Evolutionary conservation across 2,888 invertebrate species (phyloP).

Genomic region (Nemotelus nigrinus): DNA sequence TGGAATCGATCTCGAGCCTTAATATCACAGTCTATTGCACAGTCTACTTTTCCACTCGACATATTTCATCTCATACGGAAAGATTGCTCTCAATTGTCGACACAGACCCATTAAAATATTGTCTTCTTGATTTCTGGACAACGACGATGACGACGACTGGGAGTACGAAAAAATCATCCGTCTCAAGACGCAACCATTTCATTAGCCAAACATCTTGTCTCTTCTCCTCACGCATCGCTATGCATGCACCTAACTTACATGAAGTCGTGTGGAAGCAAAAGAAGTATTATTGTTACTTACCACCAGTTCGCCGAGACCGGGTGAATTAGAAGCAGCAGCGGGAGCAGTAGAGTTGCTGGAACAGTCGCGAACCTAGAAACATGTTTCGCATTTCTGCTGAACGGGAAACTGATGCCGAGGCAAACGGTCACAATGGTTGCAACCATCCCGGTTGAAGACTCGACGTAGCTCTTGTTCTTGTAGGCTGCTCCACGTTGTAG

Average conservation of each 20-base stretch:
- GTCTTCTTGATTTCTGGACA: slow-evolving; percentile 28
- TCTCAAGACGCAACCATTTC: no score
- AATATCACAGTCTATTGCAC: background rate
- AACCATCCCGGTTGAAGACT: slow-evolving; percentile 13
- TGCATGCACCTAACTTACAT: no score
- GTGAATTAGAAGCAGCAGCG: slow-evolving; percentile 38
- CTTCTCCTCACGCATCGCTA: no score
- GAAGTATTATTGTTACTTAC: slow-evolving; percentile 19
- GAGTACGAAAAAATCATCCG: no score
- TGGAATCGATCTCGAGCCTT: background rate
- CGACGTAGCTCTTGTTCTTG: background rate
- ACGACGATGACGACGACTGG: background rate
- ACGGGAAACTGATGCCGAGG: slow-evolving; percentile 14
- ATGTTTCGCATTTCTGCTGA: slow-evolving; percentile 37
- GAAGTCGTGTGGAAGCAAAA: background rate
- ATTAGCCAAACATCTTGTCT: no score
- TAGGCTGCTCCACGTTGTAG: slow-evolving; percentile 3
- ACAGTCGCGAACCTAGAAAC: slow-evolving; percentile 40
- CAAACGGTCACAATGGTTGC: background rate
- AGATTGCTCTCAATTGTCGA: slow-evolving; percentile 23
- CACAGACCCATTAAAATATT: slow-evolving; percentile 33
- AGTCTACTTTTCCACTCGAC: background rate
- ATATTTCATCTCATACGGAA: background rate
- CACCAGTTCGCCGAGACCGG: slow-evolving; percentile 43
- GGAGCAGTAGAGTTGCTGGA: slow-evolving; percentile 33